Conservation (phyloP, 2,888 invertebrate genomes). For the Invenusta paracnida region DNA sequence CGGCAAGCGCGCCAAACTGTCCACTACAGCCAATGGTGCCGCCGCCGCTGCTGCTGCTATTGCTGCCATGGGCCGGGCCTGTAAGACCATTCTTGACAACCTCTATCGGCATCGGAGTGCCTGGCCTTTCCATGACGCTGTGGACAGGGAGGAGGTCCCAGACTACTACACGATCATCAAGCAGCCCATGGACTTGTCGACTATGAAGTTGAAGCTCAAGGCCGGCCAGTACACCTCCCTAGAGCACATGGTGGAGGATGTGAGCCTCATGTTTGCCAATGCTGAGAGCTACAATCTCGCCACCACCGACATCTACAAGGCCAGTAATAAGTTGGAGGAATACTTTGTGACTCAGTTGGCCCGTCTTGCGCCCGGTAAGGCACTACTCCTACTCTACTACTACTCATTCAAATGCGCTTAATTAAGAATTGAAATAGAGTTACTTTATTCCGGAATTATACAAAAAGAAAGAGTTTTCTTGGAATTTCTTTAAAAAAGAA, state of each 20-base stretch:
- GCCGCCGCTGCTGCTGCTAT: neutral
- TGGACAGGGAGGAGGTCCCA: conserved; percentile 77
- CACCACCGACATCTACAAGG: neutral
- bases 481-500: no score
- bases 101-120: conserved; percentile 85
- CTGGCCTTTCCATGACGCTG: conserved; percentile 90
- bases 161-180: conserved; percentile 97
- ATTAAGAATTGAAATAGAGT: no score
- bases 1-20: neutral
- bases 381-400: neutral
- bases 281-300: neutral
- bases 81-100: conserved; percentile 68
- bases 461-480: no score
- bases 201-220: conserved; percentile 82
- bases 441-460: no score
- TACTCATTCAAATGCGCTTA: no score
- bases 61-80: neutral
- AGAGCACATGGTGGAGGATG: neutral
- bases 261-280: neutral
- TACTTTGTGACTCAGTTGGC: neutral
- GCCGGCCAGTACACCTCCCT: conserved; percentile 75
- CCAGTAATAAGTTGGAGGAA: neutral
- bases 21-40: neutral
- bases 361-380: neutral
- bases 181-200: conserved; percentile 97